These are phyloP conservation scores for human (Homo sapiens) DNA, from an alignment of 2,113 vertebrate genomes.

Conservation along the genomic window GRCh38 chr7:13728001-13728500, in stretches of 20 bases:
- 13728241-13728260: slow-evolving; percentile 9
- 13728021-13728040: slow-evolving; percentile 61
- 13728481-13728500: too few species aligned
- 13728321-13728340: not conserved
- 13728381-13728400: not conserved
- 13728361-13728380: not conserved
- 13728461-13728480: too few species aligned
- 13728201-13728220: not conserved
- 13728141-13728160: not conserved
- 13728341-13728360: not conserved
- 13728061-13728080: not conserved
- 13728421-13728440: too few species aligned
- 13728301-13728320: not conserved
- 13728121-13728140: not conserved
- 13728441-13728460: too few species aligned
- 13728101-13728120: not conserved
- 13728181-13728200: not conserved
- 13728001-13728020: slow-evolving; percentile 61
- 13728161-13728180: not conserved
- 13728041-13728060: slow-evolving; percentile 30
- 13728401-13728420: not conserved
- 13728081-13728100: not conserved
- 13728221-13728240: not conserved
- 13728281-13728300: not conserved
- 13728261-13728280: not conserved